A percentile compares a stretch with the other conserved stretches of the same genome.
Evolutionary conservation across 2,797 vertebrate species (phyloP).

Genomic region (Melanogrammus aeglefinus): DNA sequence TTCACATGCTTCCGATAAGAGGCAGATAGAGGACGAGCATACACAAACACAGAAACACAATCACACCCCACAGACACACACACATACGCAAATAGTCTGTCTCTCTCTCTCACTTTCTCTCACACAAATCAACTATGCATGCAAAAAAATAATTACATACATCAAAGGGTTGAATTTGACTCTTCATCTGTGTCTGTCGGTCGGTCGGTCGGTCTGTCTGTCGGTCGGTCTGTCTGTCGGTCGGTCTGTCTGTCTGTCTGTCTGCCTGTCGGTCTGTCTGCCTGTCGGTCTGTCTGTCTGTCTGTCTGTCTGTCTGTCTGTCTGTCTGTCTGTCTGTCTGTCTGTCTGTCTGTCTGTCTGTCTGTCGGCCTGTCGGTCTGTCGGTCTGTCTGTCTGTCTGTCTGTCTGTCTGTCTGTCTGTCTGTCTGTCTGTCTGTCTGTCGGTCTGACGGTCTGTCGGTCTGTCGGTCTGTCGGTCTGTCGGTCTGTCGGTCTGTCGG

Average conservation of each 20-base stretch:
- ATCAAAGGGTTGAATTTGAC: too few species aligned
- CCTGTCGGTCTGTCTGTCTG: neutral
- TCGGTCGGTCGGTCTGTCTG: too few species aligned
- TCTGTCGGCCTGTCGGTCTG: slow-evolving; percentile 19
- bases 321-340: neutral
- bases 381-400: neutral
- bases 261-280: neutral
- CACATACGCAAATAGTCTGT: too few species aligned
- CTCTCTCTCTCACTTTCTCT: too few species aligned
- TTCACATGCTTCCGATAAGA: neutral
- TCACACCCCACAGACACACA: too few species aligned
- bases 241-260: slow-evolving; percentile 14
- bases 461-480: neutral
- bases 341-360: neutral
- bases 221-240: slow-evolving; percentile 32
- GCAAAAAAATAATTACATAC: too few species aligned
- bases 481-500: neutral
- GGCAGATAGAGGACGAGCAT: neutral
- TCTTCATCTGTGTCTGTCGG: neutral
- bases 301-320: slow-evolving; percentile 26
- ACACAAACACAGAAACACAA: neutral
- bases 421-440: neutral
- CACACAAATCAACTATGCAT: too few species aligned
- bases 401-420: slow-evolving; percentile 26
- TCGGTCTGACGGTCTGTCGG: neutral